Base-by-base conservation (phyloP, 2,888 invertebrate species). In the Mythimna impura region DNA sequence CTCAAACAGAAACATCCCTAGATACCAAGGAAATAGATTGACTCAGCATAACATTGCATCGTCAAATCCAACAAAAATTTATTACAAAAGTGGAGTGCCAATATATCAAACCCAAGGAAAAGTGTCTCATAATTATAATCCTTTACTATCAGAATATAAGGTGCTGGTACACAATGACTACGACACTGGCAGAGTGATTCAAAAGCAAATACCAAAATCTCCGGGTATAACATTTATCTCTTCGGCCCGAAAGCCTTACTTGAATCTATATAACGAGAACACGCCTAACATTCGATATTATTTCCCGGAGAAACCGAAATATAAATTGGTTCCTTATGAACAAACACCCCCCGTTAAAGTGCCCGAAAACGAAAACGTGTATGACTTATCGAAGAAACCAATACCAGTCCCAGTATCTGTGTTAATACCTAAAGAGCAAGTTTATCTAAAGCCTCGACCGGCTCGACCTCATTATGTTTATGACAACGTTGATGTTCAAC, bases 271-370 rank as follows among this genome's bases (percentile, higher is more conserved):
- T 55, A 90, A 89, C 36, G 91, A 93, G 70, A 92, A 93, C 12
- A 76, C 84, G 8, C 89, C 91, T 40, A 94, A 93, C 76, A 84
- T 94, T 57, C 91, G 92, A 73, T 96, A 95, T 86, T 96, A 95
- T 87, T 84, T 92, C 64, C 83, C 93, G 7, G 94, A 94, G 83
- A 94, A 94, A 54, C 93, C 93, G 9, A 95, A 93, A 87, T 96
- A 93, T 81, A 96, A 95, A 89, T 87, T 96, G 58, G 92, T 96
- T n/a, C 96, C 96, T 0, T 96, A 96, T 84, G 94, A 96, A 71
- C 96, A 96, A 89, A 93, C 96, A 17, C 96, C 96, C 58, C 96
- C 96, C 3, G 86, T 95, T 40, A 86, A 86, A 78, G 81, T 89
- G n/a, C 69, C 82, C 8, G 84, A 87, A 74, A 88, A 85, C 70